A percentile compares a stretch with the other conserved stretches of the same genome.
phyloP scores from a whole-genome alignment of 2,888 invertebrate species.

The Nephrotoma appendiculata region DNA sequence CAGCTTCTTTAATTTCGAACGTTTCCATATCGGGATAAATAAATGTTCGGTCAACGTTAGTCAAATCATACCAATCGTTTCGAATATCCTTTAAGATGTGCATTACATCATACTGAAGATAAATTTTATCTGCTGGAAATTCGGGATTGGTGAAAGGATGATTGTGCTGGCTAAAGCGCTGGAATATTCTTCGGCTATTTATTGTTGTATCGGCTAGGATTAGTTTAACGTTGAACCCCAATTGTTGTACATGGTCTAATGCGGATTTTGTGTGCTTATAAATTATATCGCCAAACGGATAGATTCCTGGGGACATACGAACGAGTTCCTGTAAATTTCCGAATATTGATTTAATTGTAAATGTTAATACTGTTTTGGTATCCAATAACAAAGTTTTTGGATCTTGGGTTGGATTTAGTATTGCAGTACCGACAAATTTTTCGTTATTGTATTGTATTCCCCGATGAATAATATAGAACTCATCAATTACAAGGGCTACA shows the following conservation, averaged over 20 bases:
- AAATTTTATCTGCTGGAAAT: background rate
- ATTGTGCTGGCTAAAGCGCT: background rate
- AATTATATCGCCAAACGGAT: background rate
- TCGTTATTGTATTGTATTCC: background rate
- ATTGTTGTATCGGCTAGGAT: background rate
- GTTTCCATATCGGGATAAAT: background rate
- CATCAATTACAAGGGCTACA: background rate
- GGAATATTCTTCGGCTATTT: background rate
- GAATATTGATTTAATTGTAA: background rate
- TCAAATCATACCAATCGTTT: background rate
- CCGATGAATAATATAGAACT: background rate
- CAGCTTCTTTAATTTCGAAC: background rate
- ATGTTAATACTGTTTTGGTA: background rate
- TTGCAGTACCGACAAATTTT: background rate
- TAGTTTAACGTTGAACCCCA: background rate
- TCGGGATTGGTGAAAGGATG: background rate
- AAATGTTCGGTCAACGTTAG: background rate
- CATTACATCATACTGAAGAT: background rate
- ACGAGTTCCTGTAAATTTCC: background rate
- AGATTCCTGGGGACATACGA: background rate
- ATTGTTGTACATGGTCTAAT: background rate
- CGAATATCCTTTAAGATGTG: background rate
- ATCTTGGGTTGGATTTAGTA: background rate
- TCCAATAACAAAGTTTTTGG: background rate
- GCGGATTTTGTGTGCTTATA: background rate